phyloP scores from a whole-genome alignment of 2,797 vertebrate genomes.

The Pyrocephalus nanus region DNA sequence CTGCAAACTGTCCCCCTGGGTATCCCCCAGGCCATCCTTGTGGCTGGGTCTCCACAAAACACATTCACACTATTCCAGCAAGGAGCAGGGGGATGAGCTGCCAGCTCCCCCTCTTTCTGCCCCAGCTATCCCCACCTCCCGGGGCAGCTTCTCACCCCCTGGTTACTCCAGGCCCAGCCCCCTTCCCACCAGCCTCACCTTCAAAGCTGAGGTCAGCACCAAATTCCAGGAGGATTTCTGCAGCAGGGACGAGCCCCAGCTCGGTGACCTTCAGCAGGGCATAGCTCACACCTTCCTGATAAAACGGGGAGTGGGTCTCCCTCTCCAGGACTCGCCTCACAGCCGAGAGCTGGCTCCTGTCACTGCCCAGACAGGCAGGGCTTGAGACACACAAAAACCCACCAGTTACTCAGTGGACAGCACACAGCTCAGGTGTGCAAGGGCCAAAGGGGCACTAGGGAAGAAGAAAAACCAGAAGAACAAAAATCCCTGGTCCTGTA shows the following conservation, averaged over 20 bases:
- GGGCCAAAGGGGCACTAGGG: neutral
- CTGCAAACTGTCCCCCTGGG: neutral
- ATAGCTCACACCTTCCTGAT: constrained; percentile 89
- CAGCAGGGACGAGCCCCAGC: constrained; percentile 79
- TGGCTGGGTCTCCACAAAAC: neutral
- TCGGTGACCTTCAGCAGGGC: constrained; percentile 88
- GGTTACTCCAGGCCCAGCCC: neutral
- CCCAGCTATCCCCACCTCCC: neutral
- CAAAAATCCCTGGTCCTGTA: no score
- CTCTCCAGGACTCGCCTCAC: constrained; percentile 84
- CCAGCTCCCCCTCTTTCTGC: neutral
- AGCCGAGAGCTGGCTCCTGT: constrained; percentile 66
- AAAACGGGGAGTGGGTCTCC: constrained; percentile 85
- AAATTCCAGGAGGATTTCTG: constrained; percentile 82
- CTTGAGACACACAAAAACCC: neutral
- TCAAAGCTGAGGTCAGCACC: constrained; percentile 91
- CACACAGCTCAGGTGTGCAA: fast-evolving
- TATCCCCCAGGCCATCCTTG: neutral
- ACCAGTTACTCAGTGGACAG: neutral
- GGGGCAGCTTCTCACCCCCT: neutral
- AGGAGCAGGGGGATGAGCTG: neutral
- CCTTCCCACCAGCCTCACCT: constrained; percentile 72
- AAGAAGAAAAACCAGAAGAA: neutral
- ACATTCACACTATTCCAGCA: neutral
- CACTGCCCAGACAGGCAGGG: constrained; percentile 55